Evolutionary conservation across 2,113 vertebrate genomes (phyloP).

Genomic region (Lepus europaeus): DNA sequence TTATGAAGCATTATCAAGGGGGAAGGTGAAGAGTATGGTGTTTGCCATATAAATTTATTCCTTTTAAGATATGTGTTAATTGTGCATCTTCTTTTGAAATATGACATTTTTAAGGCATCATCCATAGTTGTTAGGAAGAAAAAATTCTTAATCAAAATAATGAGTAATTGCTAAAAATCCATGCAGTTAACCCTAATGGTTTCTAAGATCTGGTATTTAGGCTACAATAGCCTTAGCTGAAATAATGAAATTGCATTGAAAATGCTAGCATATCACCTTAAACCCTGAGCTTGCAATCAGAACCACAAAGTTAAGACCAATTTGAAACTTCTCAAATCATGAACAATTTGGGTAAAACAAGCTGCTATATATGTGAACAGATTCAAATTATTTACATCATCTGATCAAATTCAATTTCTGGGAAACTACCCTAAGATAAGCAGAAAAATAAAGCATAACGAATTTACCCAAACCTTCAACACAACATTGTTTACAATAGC

Average conservation of each 20-base stretch:
- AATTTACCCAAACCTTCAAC: not conserved
- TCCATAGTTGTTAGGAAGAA: not conserved
- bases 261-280: not conserved
- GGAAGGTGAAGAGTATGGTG: not conserved
- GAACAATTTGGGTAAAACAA: not conserved
- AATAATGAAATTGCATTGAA: not conserved
- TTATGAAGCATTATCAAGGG: slow-evolving; percentile 48
- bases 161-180: not conserved
- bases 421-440: not conserved
- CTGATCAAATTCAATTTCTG: not conserved
- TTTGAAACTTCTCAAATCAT: not conserved
- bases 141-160: not conserved
- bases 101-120: not conserved
- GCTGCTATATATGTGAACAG: not conserved
- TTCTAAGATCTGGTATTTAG: not conserved
- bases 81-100: not conserved
- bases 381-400: not conserved
- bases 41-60: not conserved
- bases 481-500: not conserved
- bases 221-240: not conserved
- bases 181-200: not conserved
- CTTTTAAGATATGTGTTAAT: not conserved
- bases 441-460: not conserved
- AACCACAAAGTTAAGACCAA: not conserved
- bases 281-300: not conserved